Conservation (phyloP, 2,888 invertebrate species). For the Alloscopus bannaensis region DNA sequence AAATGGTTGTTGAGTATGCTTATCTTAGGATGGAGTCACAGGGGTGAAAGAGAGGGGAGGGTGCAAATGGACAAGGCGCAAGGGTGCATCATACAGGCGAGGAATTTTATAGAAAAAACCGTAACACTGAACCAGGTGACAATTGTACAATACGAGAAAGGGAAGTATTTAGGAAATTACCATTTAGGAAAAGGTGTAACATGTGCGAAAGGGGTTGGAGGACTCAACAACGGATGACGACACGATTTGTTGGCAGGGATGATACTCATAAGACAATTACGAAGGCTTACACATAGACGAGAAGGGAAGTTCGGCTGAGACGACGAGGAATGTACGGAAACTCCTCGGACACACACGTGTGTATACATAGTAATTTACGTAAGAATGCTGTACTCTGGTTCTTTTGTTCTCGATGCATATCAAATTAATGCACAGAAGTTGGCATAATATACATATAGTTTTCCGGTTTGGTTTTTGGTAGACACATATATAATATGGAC, state of each 20-base stretch:
- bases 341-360: constrained; percentile 11
- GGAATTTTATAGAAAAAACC: not conserved
- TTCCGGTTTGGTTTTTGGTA: not conserved
- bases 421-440: not conserved
- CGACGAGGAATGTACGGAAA: too few species aligned
- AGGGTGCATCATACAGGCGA: not conserved
- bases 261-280: not conserved
- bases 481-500: not conserved
- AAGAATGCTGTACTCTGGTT: not conserved
- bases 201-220: not conserved
- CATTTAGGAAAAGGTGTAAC: too few species aligned
- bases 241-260: not conserved
- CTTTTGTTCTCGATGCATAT: not conserved
- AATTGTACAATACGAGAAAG: too few species aligned
- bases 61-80: not conserved
- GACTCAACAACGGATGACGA: constrained; percentile 9
- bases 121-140: not conserved
- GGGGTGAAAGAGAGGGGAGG: not conserved
- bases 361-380: too few species aligned
- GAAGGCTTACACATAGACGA: not conserved
- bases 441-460: constrained; percentile 16
- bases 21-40: too few species aligned
- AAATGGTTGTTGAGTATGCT: too few species aligned
- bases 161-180: too few species aligned
- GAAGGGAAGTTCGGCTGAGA: not conserved